A percentile compares a stretch with the other conserved stretches of the same genome.
These are phyloP conservation scores for Philhelius pedissequus DNA, from an alignment of 2,888 invertebrate species.

Conservation along the genomic window DNA sequence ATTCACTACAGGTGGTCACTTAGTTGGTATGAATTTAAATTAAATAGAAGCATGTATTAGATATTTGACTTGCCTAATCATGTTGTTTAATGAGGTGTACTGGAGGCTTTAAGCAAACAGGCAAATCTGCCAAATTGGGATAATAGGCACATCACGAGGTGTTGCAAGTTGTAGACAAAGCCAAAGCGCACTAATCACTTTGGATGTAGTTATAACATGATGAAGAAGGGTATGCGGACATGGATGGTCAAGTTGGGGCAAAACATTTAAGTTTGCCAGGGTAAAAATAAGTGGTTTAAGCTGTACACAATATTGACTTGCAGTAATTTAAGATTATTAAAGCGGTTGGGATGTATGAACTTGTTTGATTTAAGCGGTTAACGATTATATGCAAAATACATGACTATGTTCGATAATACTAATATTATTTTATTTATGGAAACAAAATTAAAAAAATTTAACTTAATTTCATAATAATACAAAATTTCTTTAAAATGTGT, in stretches of 20 bases:
- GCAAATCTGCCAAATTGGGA: not conserved
- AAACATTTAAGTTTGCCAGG: not conserved
- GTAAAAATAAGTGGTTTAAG: not conserved
- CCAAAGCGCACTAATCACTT: not conserved
- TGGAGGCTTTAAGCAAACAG: not conserved
- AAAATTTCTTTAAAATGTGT: too few species aligned
- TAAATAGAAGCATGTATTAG: not conserved
- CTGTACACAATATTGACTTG: not conserved
- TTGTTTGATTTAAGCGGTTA: too few species aligned
- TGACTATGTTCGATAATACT: too few species aligned
- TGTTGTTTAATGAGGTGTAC: conserved; percentile 3
- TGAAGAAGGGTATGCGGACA: not conserved
- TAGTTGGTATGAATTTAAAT: conserved; percentile 11
- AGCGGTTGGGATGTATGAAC: too few species aligned
- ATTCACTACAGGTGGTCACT: conserved; percentile 23
- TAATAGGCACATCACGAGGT: not conserved
- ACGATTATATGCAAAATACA: too few species aligned
- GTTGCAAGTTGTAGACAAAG: not conserved
- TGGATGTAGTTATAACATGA: not conserved
- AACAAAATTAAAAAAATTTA: too few species aligned
- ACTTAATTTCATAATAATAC: too few species aligned
- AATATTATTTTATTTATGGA: too few species aligned
- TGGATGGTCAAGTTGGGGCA: not conserved
- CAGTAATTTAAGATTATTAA: too few species aligned
- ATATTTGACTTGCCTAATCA: conserved; percentile 5